Evolutionary conservation across 2,888 invertebrate genomes (phyloP), one percentile per base, ranked within the genome.

Genomic region (Ryuthela nishihirai): DNA sequence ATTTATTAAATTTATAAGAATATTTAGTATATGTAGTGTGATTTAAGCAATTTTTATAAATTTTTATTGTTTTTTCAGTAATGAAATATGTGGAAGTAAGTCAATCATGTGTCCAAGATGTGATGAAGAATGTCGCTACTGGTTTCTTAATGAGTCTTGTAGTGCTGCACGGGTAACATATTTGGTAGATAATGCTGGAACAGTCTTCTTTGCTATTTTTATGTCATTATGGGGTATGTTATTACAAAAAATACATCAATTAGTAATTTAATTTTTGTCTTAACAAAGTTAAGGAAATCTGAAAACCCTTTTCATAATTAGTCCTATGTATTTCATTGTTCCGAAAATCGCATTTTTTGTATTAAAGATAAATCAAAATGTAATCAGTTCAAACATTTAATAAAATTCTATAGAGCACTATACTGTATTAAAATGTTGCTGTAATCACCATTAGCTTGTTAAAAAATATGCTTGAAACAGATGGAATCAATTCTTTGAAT

Each of bases 201-300:
- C 97, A 0, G 88, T 97, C n/a, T 85, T 90, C 75, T 95, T 95
- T 74, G 88, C 95, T 5, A 83, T 90, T 47, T 88, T 95, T 70
- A 95, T 98, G 94, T 90, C 92, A 35, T 83, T 97, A 70, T 97
- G 97, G 97, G 85, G 85, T 86, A 73, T 72, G 76, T 17, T n/a
- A n/a, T n/a, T 17, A 10, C 20, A 17, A 17, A 38, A 12, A 38
- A 17, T 9, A 17, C 9, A 17, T 12, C 10, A 38, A 38, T 38
- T 15, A 38, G 15, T 12, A 17, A 38, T n/a, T 15, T 15, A 35
- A 42, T 12, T 40, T 12, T 20, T 20, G 12, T 42, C 12, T 12
- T n/a, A 32, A n/a, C n/a, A n/a, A n/a, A n/a, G n/a, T n/a, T n/a
- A n/a, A n/a, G n/a, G n/a, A n/a, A n/a, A n/a, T n/a, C n/a, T n/a